A percentile compares a stretch with the other conserved stretches of the same genome.
Conservation (phyloP, 2,113 vertebrate species). For the Otolemur garnettii region DNA sequence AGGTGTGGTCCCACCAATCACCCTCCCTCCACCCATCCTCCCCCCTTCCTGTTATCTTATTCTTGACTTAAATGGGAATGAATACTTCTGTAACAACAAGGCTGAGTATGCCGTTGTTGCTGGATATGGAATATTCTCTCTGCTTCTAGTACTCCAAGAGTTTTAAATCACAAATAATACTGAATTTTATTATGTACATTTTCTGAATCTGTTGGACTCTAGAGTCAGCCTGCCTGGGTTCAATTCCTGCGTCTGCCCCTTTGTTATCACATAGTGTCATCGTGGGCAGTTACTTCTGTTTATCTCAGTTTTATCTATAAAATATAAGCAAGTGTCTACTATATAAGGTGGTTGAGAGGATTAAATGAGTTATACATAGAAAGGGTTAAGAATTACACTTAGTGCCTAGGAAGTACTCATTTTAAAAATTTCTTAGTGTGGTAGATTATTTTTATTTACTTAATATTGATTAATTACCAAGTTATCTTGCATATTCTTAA, state of each 20-base stretch:
- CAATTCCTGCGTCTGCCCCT: not conserved
- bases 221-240: not conserved
- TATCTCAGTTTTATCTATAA: not conserved
- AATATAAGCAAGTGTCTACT: not conserved
- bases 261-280: not conserved
- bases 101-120: not conserved
- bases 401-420: not conserved
- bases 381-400: not conserved
- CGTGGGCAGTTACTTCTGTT: not conserved
- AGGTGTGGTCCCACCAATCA: no score
- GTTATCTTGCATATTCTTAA: not conserved
- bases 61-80: not conserved
- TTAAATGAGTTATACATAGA: not conserved
- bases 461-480: not conserved
- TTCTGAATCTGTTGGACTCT: not conserved
- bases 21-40: no score
- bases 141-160: not conserved
- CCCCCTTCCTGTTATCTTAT: not conserved
- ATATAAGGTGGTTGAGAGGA: not conserved
- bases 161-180: not conserved
- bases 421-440: conserved; percentile 20
- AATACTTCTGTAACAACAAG: not conserved
- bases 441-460: conserved; percentile 11
- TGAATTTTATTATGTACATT: not conserved
- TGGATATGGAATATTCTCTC: not conserved